Base-by-base conservation (phyloP, 2,888 invertebrate species). In the Tortricodes alternella region DNA sequence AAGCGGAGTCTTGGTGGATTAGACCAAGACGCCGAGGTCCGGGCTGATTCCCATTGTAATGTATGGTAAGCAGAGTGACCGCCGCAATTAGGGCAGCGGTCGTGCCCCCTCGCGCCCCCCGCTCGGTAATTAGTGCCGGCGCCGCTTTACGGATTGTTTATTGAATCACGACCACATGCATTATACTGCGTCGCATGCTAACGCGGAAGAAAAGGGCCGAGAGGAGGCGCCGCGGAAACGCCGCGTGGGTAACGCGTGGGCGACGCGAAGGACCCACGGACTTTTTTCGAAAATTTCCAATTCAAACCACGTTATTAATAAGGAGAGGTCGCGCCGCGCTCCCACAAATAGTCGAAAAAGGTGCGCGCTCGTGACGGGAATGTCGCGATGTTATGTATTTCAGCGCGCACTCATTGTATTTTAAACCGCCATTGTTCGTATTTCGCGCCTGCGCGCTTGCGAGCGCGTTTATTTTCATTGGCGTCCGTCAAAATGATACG, bases 341-440 rank as follows among this genome's bases (percentile, higher is more conserved):
- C 78, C 71, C 76, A 73, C 73, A 85, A 85, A 84, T 81, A 85
- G 82, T 84, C 85, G 74, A 86, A 88, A 87, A 86, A 87, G 87
- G 87, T 78, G 74, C 78, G 75, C 79, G 74, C 71, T 88, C 89
- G 89, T 89, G 89, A 87, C 85, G 81, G 83, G 89, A 89, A 89
- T 87, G 84, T 83, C 78, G 81, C 81, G 78, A 70, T 71, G 80
- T 78, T 82, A 79, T 82, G 83, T 82, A 80, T 85, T 85, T 83
- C 76, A 78, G 85, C 66, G 74, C 78, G 80, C 81, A 81, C 83
- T 85, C 85, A 88, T 89, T 87, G 89, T 88, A 88, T 89, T 89
- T 75, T 88, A 88, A 88, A 86, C 80, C 83, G 76, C 88, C 78
- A 89, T 89, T 87, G 89, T 88, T 84, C 83, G 82, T 80, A 83